These are phyloP conservation scores for Hirtodrosophila trivittata DNA, from an alignment of 2,888 invertebrate species.

Conservation along the genomic window DNA sequence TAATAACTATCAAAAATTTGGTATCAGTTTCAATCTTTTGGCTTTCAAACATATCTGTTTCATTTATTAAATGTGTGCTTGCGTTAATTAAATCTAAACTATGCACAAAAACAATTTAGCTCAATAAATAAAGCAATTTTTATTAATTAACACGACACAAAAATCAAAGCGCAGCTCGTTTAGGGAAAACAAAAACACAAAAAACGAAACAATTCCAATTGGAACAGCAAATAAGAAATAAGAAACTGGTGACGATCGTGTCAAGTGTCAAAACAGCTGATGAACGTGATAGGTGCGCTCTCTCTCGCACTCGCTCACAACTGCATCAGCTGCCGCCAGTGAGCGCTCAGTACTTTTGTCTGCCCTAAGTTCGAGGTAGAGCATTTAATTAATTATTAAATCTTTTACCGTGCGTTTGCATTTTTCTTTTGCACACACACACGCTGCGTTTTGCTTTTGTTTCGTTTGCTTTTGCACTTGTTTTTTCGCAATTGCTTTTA, in stretches of 20 bases:
- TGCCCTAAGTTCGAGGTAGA: slow-evolving; percentile 30
- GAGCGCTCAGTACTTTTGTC: slow-evolving; percentile 25
- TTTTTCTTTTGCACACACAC: slow-evolving; percentile 28
- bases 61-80: slow-evolving; percentile 21
- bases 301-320: slow-evolving; percentile 45
- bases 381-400: slow-evolving; percentile 56
- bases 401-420: slow-evolving; percentile 42
- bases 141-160: slow-evolving; percentile 48
- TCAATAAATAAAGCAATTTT: slow-evolving; percentile 48
- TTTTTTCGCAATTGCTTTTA: slow-evolving; percentile 49
- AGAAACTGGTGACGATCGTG: slow-evolving; percentile 60
- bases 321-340: slow-evolving; percentile 21
- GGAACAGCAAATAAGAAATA: slow-evolving; percentile 9
- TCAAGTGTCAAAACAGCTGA: slow-evolving; percentile 76
- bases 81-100: slow-evolving; percentile 24
- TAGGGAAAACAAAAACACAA: slow-evolving; percentile 19
- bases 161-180: slow-evolving; percentile 45
- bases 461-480: slow-evolving; percentile 54
- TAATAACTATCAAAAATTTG: no score
- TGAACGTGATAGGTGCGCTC: slow-evolving; percentile 43
- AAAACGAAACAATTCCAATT: slow-evolving; percentile 8
- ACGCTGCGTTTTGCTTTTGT: slow-evolving; percentile 51
- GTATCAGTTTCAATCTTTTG: neutral
- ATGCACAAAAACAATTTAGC: slow-evolving; percentile 40
- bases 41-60: no score